Conservation (phyloP, 2,888 invertebrate genomes). For the Odontothrips loti region DNA sequence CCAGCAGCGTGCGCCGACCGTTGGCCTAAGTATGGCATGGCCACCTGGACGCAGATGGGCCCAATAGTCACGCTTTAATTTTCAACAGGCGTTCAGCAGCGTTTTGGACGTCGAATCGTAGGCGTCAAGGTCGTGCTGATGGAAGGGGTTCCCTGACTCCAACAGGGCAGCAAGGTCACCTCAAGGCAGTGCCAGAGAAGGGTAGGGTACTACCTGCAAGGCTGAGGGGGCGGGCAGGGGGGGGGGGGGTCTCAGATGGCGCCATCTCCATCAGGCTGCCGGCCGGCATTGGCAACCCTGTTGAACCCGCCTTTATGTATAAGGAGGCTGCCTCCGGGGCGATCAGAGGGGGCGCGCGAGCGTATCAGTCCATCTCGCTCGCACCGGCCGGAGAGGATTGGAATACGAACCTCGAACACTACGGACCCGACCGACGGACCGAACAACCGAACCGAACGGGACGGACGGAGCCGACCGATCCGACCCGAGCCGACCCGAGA, state of each 20-base stretch:
- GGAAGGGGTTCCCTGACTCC: too few species aligned
- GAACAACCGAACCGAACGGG: background rate
- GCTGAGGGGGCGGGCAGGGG: too few species aligned
- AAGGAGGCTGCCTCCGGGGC: background rate
- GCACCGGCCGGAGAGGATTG: background rate
- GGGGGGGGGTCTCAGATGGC: background rate
- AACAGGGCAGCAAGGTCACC: background rate
- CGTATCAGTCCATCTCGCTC: background rate
- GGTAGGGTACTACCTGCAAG: background rate
- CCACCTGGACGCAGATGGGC: too few species aligned
- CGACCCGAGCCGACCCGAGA: background rate
- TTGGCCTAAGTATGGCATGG: too few species aligned
- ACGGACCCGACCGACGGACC: background rate
- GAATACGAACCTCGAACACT: too few species aligned
- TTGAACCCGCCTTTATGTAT: too few species aligned
- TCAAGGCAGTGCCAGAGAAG: background rate
- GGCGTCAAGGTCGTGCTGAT: too few species aligned
- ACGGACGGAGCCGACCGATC: background rate
- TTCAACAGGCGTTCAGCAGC: too few species aligned
- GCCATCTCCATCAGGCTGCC: background rate
- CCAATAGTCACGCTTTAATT: too few species aligned
- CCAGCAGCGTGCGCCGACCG: too few species aligned
- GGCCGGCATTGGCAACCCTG: background rate
- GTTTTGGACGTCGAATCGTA: too few species aligned
- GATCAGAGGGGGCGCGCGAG: too few species aligned